phyloP scores from a whole-genome alignment of 1,140 invertebrate genomes.

The Drosophila parvula region DNA sequence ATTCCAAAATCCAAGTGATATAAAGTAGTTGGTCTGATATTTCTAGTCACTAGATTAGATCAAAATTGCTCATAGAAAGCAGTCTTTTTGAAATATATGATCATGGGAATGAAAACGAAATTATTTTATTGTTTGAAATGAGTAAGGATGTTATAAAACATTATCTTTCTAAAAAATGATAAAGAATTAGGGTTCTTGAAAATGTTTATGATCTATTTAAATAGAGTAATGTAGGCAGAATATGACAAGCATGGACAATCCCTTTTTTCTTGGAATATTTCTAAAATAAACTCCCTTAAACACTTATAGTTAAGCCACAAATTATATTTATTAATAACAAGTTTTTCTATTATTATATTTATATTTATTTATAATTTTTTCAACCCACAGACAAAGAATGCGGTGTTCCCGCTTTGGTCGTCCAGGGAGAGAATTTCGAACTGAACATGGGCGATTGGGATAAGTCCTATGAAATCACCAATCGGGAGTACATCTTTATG shows the following conservation, averaged over 20 bases:
- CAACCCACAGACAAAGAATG: conserved; percentile 43
- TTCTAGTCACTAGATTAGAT: neutral
- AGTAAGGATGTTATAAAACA: conserved; percentile 1
- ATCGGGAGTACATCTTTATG: conserved; percentile 72
- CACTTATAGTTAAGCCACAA: neutral
- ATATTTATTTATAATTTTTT: neutral
- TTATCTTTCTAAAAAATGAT: conserved; percentile 4
- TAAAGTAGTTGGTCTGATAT: conserved; percentile 7
- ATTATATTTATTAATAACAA: neutral
- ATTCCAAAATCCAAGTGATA: neutral
- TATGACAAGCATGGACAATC: neutral
- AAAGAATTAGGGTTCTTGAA: neutral
- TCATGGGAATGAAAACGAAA: neutral
- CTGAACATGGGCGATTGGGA: conserved; percentile 50
- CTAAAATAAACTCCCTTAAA: neutral
- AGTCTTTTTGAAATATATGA: neutral
- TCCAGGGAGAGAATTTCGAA: accelerated
- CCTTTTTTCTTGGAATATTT: conserved; percentile 1
- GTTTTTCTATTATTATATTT: neutral
- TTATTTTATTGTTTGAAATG: conserved; percentile 1
- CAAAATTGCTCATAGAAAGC: neutral
- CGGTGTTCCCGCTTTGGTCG: conserved; percentile 21
- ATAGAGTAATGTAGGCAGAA: neutral
- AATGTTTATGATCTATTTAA: too few relatives aligned
- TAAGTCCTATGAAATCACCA: conserved; percentile 53